Conservation (phyloP, 1,140 invertebrate species). For the Popillia japonica region DNA sequence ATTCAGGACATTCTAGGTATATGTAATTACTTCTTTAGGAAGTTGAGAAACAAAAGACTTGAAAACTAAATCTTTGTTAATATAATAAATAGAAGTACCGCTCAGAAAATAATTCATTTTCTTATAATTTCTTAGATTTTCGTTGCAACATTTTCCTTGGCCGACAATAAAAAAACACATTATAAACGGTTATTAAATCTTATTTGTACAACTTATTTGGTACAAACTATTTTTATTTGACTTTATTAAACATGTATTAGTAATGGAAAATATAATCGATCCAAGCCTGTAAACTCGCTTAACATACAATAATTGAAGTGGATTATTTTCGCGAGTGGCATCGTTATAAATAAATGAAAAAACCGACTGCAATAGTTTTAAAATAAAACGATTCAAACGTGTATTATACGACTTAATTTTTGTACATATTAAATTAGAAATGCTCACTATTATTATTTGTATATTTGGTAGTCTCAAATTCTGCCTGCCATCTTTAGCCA, state of each 20-base stretch:
- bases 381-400: background rate
- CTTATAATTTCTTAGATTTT: no score
- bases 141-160: no score
- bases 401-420: conserved; percentile 15
- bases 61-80: conserved; percentile 29
- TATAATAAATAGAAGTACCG: background rate
- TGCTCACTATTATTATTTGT: conserved; percentile 46
- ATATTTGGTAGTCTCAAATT: conserved; percentile 41
- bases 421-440: conserved; percentile 40
- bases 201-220: no score
- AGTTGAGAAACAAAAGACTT: conserved; percentile 37
- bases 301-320: background rate
- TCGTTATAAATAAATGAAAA: conserved; percentile 24
- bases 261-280: no score
- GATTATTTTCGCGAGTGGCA: background rate
- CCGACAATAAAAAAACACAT: no score
- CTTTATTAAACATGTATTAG: no score
- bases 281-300: background rate
- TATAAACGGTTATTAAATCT: no score
- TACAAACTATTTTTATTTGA: no score
- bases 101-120: background rate
- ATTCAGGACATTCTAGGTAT: conserved; percentile 30
- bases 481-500: conserved; percentile 56
- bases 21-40: conserved; percentile 31
- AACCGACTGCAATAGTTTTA: conserved; percentile 19